These are phyloP conservation scores for Lingula anatina DNA, from an alignment of 2,888 invertebrate species.

Conservation along the genomic window DNA sequence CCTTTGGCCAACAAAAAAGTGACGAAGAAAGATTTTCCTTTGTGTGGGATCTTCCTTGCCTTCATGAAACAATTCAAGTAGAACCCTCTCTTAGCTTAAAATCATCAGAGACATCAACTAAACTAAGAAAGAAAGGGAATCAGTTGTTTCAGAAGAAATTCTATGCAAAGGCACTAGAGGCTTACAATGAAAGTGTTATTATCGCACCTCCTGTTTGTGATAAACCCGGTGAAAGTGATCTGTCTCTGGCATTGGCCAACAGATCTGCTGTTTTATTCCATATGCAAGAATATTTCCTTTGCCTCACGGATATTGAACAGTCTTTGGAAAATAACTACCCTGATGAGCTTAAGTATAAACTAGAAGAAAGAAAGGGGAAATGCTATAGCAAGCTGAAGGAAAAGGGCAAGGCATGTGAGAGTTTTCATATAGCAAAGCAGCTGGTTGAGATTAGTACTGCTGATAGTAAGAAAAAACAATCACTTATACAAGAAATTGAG, in stretches of 20 bases:
- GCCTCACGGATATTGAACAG: constrained; percentile 35
- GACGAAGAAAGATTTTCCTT: constrained; percentile 23
- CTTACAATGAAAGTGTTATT: constrained; percentile 32
- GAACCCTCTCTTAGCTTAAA: constrained; percentile 26
- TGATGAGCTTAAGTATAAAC: constrained; percentile 60
- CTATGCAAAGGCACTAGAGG: constrained; percentile 26
- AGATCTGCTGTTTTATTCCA: constrained; percentile 45
- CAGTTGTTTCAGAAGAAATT: constrained; percentile 31
- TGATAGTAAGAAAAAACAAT: constrained; percentile 18
- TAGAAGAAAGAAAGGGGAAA: constrained; percentile 63
- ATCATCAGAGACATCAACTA: constrained; percentile 30
- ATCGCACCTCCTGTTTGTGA: constrained; percentile 19
- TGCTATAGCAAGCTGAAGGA: constrained; percentile 60
- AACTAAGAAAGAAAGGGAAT: constrained; percentile 45
- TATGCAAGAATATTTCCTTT: constrained; percentile 30
- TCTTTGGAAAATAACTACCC: constrained; percentile 60
- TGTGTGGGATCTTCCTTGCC: constrained; percentile 16
- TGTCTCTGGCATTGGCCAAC: constrained; percentile 40
- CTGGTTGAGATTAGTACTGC: constrained; percentile 15
- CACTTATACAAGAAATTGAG: constrained; percentile 12
- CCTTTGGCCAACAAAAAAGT: constrained; percentile 16
- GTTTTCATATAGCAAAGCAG: constrained; percentile 25
- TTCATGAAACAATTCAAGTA: constrained; percentile 22
- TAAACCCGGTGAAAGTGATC: constrained; percentile 14
- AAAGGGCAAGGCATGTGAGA: constrained; percentile 47